These are phyloP conservation scores for Adelognathus sp. DNA, from an alignment of 2,888 invertebrate species.

Conservation along the genomic window DNA sequence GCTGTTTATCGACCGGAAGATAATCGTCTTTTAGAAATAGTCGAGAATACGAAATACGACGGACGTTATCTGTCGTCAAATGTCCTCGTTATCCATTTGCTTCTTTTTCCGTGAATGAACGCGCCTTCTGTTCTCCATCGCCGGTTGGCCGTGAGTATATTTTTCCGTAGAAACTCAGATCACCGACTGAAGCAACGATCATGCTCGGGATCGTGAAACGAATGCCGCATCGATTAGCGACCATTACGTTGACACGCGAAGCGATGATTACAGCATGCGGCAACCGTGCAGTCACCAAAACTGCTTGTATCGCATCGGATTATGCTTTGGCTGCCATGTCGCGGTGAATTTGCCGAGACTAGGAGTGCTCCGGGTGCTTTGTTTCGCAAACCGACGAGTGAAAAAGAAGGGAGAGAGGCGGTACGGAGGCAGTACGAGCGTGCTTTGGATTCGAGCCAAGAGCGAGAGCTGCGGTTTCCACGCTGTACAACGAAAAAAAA, in stretches of 20 bases:
- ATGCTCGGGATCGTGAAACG: background rate
- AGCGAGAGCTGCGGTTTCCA: conserved; percentile 26
- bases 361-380: conserved; percentile 27
- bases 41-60: background rate
- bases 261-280: background rate
- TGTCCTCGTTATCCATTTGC: conserved; percentile 29
- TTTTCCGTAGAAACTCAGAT: background rate
- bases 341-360: background rate
- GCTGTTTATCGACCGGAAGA: background rate
- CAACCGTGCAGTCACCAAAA: background rate
- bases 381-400: conserved; percentile 40
- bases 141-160: background rate
- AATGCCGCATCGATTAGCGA: background rate
- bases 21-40: background rate
- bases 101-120: conserved; percentile 20
- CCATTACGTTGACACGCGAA: background rate
- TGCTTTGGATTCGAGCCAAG: conserved; percentile 56
- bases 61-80: background rate
- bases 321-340: background rate
- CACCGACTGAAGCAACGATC: background rate
- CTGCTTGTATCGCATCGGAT: background rate
- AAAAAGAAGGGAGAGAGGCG: conserved; percentile 42
- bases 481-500: conserved; percentile 39
- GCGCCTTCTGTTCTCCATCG: conserved; percentile 9
- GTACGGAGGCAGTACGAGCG: conserved; percentile 52